Evolutionary conservation across 2,797 vertebrate species (phyloP).

Genomic region (Sebastes kiyomatsui): DNA sequence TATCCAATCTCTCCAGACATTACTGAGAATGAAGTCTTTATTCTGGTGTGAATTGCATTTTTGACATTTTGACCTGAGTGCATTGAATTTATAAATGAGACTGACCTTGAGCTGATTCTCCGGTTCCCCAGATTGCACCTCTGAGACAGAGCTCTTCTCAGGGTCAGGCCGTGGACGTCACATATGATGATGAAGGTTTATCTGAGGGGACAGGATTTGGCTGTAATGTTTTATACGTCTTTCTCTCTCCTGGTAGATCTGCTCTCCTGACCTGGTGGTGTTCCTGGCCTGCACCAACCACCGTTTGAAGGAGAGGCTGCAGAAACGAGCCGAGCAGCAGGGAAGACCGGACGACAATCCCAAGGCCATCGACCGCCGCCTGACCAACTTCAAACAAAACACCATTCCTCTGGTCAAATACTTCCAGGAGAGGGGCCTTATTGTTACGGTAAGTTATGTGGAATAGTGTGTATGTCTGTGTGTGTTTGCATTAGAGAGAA

Average conservation of each 20-base stretch:
- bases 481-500: background rate
- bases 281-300: slow-evolving; percentile 95
- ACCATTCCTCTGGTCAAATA: slow-evolving; percentile 93
- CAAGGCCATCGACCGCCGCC: slow-evolving; percentile 94
- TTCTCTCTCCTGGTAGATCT: slow-evolving; percentile 84
- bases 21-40: background rate
- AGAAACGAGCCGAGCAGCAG: slow-evolving; percentile 93
- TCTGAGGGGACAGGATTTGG: background rate
- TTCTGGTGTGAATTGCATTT: slow-evolving; percentile 1
- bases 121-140: background rate
- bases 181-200: background rate
- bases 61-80: slow-evolving; percentile 5
- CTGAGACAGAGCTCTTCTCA: background rate
- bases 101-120: background rate
- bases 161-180: background rate
- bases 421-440: slow-evolving; percentile 96
- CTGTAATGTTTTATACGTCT: background rate
- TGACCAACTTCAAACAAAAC: slow-evolving; percentile 98
- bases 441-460: slow-evolving; percentile 87
- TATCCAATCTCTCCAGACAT: background rate
- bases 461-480: slow-evolving; percentile 14
- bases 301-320: slow-evolving; percentile 92
- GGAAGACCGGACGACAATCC: slow-evolving; percentile 98
- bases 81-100: background rate
- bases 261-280: slow-evolving; percentile 95